Evolutionary conservation across 2,888 invertebrate species (phyloP).

Genomic region (Lasioglossum lativentre): DNA sequence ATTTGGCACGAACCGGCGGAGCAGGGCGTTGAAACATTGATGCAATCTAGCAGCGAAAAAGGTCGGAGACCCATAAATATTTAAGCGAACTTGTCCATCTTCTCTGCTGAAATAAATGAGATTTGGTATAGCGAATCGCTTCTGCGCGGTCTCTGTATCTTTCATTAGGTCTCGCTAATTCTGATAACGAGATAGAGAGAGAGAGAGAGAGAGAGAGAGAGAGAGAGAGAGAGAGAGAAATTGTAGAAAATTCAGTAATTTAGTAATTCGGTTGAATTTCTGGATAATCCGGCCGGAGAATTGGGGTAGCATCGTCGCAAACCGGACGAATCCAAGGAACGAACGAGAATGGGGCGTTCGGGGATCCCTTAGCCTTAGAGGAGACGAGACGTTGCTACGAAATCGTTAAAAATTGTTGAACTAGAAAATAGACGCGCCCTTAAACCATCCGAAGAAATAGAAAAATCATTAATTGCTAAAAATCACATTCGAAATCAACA

Average conservation of each 20-base stretch:
- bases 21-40: background rate
- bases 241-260: background rate
- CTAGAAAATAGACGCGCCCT: background rate
- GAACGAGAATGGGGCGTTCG: background rate
- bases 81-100: background rate
- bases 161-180: background rate
- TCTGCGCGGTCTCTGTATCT: background rate
- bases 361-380: background rate
- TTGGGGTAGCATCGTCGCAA: background rate
- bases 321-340: background rate
- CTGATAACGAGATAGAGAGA: background rate
- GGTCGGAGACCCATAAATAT: background rate
- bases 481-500: no score
- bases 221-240: background rate
- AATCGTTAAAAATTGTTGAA: background rate
- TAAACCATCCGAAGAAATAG: background rate
- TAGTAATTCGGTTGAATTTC: background rate
- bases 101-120: background rate
- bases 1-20: background rate
- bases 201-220: background rate
- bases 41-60: background rate
- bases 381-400: background rate
- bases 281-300: background rate
- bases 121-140: background rate
- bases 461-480: no score